Evolutionary conservation across 2,797 vertebrate genomes (phyloP).

Genomic region (Lerista edwardsae): DNA sequence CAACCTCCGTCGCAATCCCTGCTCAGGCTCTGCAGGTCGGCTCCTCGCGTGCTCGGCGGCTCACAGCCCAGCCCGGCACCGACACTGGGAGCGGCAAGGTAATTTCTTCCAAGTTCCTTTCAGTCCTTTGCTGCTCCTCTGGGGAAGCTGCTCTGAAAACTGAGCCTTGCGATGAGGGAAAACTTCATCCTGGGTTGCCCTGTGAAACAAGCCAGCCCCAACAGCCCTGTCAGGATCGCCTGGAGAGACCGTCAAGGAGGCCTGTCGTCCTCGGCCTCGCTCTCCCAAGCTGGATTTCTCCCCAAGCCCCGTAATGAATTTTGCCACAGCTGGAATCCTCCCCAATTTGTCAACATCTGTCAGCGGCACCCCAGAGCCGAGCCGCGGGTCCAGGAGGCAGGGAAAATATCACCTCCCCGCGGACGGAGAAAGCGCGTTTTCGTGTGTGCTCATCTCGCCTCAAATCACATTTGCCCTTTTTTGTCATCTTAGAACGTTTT

Average conservation of each 20-base stretch:
- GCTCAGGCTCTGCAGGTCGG: background rate
- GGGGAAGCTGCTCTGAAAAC: constrained; percentile 28
- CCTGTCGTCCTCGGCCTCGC: constrained; percentile 43
- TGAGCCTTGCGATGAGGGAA: background rate
- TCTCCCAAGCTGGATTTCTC: constrained; percentile 35
- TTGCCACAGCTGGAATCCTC: constrained; percentile 63
- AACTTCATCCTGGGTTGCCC: constrained; percentile 37
- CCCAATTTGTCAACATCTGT: constrained; percentile 68
- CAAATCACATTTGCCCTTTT: constrained; percentile 46
- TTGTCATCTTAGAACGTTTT: constrained; percentile 47
- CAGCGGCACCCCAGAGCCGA: constrained; percentile 49
- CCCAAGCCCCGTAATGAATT: constrained; percentile 59
- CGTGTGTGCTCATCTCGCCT: constrained; percentile 16
- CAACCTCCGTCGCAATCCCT: background rate
- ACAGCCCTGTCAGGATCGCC: constrained; percentile 29
- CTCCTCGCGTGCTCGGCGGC: background rate
- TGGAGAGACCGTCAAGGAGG: constrained; percentile 47
- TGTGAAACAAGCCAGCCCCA: constrained; percentile 42
- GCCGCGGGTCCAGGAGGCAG: background rate
- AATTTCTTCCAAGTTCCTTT: constrained; percentile 21
- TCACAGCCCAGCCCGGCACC: background rate
- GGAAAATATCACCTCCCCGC: constrained; percentile 49
- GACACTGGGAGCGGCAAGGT: background rate
- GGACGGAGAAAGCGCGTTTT: constrained; percentile 47
- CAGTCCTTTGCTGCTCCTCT: background rate